Evolutionary conservation across 1,140 invertebrate species (phyloP).

Genomic region (Drosophila biarmipes): DNA sequence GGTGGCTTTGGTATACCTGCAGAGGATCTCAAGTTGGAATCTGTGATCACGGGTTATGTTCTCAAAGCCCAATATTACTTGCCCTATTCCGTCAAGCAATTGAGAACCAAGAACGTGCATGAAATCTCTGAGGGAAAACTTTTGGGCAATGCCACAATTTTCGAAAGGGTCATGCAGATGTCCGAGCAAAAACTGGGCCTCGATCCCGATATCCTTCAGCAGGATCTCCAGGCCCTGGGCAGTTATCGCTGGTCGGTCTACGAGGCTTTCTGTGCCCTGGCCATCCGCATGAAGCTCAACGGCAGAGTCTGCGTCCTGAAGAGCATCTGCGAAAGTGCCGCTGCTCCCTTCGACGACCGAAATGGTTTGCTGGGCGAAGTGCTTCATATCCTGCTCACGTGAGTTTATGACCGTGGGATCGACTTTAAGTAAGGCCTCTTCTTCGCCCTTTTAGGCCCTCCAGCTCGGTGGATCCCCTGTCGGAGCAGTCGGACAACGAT

Average conservation of each 20-base stretch:
- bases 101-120: slow-evolving; percentile 53
- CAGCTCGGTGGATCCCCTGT: slow-evolving; percentile 86
- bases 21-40: slow-evolving; percentile 59
- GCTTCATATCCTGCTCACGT: slow-evolving; percentile 89
- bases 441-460: slow-evolving; percentile 86
- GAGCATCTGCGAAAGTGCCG: slow-evolving; percentile 90
- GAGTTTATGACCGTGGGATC: slow-evolving; percentile 72
- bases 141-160: slow-evolving; percentile 51
- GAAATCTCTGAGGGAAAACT: slow-evolving; percentile 23
- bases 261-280: slow-evolving; percentile 55
- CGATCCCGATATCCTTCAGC: slow-evolving; percentile 1
- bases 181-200: slow-evolving; percentile 46
- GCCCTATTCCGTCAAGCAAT: slow-evolving; percentile 52
- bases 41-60: slow-evolving; percentile 76
- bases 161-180: slow-evolving; percentile 44
- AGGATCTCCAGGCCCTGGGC: slow-evolving; percentile 11
- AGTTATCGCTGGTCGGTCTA: slow-evolving; percentile 72
- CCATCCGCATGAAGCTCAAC: slow-evolving; percentile 86
- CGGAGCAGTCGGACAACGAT: slow-evolving; percentile 88
- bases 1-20: slow-evolving; percentile 80
- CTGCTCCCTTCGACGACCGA: slow-evolving; percentile 87
- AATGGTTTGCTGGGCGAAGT: slow-evolving; percentile 89
- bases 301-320: slow-evolving; percentile 89
- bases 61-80: slow-evolving; percentile 75
- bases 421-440: not conserved